These are phyloP conservation scores for Apeltes quadracus DNA, from an alignment of 2,113 vertebrate genomes.

Conservation along the genomic window DNA sequence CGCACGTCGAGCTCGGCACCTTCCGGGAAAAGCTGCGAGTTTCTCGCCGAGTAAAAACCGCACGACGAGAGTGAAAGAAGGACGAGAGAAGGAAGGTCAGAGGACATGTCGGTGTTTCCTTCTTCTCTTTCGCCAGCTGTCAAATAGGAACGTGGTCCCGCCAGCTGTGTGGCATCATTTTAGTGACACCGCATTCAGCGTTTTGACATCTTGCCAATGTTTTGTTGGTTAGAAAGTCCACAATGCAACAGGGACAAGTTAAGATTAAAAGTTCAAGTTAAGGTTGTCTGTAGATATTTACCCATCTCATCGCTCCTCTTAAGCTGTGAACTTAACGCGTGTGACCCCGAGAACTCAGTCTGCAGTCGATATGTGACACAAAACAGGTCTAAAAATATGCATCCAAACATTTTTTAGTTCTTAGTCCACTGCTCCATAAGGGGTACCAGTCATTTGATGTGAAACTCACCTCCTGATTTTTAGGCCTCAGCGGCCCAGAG, in stretches of 20 bases:
- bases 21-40: constrained; percentile 31
- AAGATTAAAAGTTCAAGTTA: neutral
- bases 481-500: too few species aligned
- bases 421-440: too few species aligned
- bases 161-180: neutral
- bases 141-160: neutral
- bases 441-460: too few species aligned
- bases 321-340: neutral
- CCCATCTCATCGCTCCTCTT: neutral
- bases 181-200: neutral
- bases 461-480: too few species aligned
- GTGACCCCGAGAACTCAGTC: neutral
- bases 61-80: neutral
- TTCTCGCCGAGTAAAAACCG: constrained; percentile 29
- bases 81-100: neutral
- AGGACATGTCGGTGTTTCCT: neutral
- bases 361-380: neutral
- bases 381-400: neutral
- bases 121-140: neutral
- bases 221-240: neutral
- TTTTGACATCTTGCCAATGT: neutral
- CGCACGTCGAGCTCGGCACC: constrained; percentile 49
- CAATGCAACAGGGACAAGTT: neutral
- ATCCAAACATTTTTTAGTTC: too few species aligned
- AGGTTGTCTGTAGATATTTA: neutral